phyloP scores from a whole-genome alignment of 2,797 vertebrate genomes.

The Ispidina picta region DNA sequence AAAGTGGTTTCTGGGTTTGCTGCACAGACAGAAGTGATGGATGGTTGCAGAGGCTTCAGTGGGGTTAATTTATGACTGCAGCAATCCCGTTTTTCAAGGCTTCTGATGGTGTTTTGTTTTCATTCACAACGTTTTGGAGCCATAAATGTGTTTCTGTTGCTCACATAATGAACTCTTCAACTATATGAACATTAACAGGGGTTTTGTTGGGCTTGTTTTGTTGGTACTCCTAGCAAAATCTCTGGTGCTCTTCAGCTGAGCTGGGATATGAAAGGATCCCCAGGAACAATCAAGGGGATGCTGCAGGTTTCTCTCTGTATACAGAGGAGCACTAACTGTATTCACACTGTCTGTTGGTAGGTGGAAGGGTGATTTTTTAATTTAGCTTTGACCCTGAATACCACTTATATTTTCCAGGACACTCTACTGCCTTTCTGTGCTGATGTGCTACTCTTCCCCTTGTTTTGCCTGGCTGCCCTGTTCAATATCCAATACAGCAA shows the following conservation, averaged over 20 bases:
- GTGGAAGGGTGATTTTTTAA: not conserved
- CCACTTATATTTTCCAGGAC: not conserved
- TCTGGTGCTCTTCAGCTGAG: not conserved
- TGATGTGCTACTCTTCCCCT: not conserved
- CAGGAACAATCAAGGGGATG: not conserved
- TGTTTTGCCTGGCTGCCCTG: not conserved
- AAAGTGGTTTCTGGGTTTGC: not conserved
- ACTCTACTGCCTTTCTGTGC: not conserved
- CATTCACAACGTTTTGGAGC: not conserved
- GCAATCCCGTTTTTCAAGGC: not conserved
- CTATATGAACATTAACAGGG: fast-evolving
- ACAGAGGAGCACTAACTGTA: not conserved
- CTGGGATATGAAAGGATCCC: fast-evolving
- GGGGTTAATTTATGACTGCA: not conserved
- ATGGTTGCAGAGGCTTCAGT: not conserved
- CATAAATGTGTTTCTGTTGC: not conserved
- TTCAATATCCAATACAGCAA: not conserved
- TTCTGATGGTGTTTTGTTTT: not conserved
- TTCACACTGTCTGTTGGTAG: fast-evolving
- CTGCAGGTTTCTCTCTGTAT: not conserved
- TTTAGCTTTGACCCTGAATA: not conserved
- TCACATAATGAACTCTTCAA: not conserved
- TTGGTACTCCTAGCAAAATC: not conserved
- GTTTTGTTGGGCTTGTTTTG: not conserved
- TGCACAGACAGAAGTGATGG: not conserved